Evolutionary conservation across 1,140 invertebrate genomes (phyloP).

Genomic region (Ganaspis sp.): DNA sequence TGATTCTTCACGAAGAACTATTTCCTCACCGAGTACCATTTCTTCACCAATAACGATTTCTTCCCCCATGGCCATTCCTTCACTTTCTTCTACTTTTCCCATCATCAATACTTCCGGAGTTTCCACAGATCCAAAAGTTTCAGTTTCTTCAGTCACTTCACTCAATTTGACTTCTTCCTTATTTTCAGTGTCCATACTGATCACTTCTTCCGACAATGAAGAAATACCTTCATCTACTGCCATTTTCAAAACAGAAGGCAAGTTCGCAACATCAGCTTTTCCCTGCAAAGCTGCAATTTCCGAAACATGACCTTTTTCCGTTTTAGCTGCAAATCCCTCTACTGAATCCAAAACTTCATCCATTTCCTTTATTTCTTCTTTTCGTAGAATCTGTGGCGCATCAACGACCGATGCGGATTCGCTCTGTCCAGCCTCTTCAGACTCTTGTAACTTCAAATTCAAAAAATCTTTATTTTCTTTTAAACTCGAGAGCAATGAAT

Average conservation of each 20-base stretch:
- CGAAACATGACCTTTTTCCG: neutral
- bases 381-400: neutral
- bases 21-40: too few relatives aligned
- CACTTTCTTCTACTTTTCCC: neutral
- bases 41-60: too few relatives aligned
- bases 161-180: neutral
- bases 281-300: neutral
- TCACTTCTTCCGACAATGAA: neutral
- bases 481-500: neutral
- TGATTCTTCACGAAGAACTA: too few relatives aligned
- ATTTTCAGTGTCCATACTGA: neutral
- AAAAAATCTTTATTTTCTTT: neutral
- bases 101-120: neutral
- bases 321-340: neutral
- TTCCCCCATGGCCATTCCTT: too few relatives aligned
- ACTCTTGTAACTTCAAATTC: neutral
- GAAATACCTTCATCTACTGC: neutral
- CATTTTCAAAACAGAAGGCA: neutral
- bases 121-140: neutral
- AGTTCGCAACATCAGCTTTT: neutral
- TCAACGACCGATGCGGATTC: neutral
- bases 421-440: neutral
- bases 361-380: constrained; percentile 12
- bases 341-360: neutral
- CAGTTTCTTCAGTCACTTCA: neutral